Evolutionary conservation across 2,113 vertebrate genomes (phyloP).

Genomic region (Siniperca chuatsi): DNA sequence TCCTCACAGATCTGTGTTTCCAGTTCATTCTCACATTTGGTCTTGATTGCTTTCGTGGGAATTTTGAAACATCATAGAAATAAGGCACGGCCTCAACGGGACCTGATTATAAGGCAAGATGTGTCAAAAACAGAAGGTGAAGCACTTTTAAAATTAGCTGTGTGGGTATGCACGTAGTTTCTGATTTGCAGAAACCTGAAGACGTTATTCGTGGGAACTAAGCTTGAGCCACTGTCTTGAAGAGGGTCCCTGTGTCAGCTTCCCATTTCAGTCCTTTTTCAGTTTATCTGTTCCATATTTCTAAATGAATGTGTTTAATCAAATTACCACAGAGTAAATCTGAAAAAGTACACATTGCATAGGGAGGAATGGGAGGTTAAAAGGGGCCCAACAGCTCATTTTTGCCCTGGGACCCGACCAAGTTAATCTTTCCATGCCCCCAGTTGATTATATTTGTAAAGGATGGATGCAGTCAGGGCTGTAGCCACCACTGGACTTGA

Average conservation of each 20-base stretch:
- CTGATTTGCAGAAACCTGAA: neutral
- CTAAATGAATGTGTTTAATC: neutral
- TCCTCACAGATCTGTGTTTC: conserved; percentile 26
- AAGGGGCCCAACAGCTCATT: neutral
- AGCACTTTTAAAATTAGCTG: conserved; percentile 25
- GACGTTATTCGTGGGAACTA: neutral
- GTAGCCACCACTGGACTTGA: neutral
- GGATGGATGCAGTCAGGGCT: conserved; percentile 6
- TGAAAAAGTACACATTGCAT: neutral
- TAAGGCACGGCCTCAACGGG: neutral
- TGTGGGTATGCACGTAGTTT: conserved; percentile 5
- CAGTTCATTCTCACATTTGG: conserved; percentile 24
- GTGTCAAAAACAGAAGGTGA: conserved; percentile 20
- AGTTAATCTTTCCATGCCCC: neutral
- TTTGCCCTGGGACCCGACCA: neutral
- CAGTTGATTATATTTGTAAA: neutral
- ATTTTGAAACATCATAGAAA: neutral
- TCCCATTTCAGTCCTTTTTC: conserved; percentile 5
- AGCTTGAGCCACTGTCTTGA: neutral
- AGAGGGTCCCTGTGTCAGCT: neutral
- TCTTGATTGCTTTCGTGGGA: conserved; percentile 23
- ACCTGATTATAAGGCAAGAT: conserved; percentile 1
- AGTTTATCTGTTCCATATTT: neutral
- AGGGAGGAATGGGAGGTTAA: neutral
- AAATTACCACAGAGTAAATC: neutral